Evolutionary conservation across 2,888 invertebrate genomes (phyloP).

Genomic region (Ganaspis brasiliensis): DNA sequence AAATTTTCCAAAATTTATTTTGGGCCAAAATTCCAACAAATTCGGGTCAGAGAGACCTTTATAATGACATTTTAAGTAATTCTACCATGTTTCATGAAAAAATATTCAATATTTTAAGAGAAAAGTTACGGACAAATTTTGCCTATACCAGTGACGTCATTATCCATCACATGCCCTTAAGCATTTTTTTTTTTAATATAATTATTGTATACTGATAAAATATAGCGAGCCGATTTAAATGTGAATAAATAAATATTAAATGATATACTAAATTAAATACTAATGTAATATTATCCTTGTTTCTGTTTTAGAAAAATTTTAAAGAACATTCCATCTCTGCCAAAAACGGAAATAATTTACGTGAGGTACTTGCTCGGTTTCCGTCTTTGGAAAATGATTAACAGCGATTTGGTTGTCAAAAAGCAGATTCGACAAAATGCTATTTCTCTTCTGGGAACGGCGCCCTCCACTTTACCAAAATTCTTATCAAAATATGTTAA

Average conservation of each 20-base stretch:
- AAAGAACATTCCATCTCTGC: conserved; percentile 69
- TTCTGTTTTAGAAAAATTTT: conserved; percentile 73
- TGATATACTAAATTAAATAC: not conserved
- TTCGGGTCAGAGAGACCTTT: too few relatives aligned
- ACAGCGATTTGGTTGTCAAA: conserved; percentile 67
- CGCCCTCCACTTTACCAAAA: conserved; percentile 69
- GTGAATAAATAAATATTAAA: too few relatives aligned
- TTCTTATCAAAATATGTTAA: conserved; percentile 72
- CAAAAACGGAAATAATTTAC: conserved; percentile 72
- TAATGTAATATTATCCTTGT: not conserved
- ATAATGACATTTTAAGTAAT: too few relatives aligned
- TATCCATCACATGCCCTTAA: too few relatives aligned
- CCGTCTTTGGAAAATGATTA: conserved; percentile 76
- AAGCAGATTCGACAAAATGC: conserved; percentile 72
- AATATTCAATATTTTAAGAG: too few relatives aligned
- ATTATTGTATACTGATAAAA: too few relatives aligned
- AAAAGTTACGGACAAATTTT: too few relatives aligned
- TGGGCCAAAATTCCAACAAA: too few relatives aligned
- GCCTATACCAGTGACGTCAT: too few relatives aligned
- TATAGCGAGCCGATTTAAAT: too few relatives aligned
- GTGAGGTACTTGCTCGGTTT: conserved; percentile 76
- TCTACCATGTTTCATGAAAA: too few relatives aligned
- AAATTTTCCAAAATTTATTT: too few relatives aligned
- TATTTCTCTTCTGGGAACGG: conserved; percentile 67
- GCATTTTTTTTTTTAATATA: conserved; percentile 22